These are phyloP conservation scores for Neopelma chrysocephalum DNA, from an alignment of 2,797 vertebrate genomes.

Conservation along the genomic window DNA sequence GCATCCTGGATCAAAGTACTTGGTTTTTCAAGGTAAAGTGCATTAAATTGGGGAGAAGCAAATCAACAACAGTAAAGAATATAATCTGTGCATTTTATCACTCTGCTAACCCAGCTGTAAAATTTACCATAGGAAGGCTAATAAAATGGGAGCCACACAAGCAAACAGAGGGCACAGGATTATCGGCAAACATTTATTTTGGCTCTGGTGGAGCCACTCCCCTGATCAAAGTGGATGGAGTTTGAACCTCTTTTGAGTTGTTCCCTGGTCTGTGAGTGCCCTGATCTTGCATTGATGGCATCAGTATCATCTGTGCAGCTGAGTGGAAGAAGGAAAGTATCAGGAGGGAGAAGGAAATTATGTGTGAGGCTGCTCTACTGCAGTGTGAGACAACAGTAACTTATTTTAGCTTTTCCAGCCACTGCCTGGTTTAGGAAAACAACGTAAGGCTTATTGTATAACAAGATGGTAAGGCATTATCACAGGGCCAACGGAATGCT, in stretches of 20 bases:
- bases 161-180: neutral
- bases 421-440: slow-evolving; percentile 6
- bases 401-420: slow-evolving; percentile 30
- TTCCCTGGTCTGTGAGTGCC: neutral
- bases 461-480: slow-evolving; percentile 20
- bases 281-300: neutral
- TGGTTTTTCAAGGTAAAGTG: neutral
- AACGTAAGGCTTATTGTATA: slow-evolving; percentile 45
- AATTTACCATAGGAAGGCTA: slow-evolving; percentile 39
- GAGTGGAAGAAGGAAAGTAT: neutral
- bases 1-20: neutral
- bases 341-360: neutral
- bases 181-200: slow-evolving; percentile 64
- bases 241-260: slow-evolving; percentile 43
- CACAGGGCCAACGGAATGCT: neutral
- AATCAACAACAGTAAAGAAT: neutral
- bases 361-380: neutral
- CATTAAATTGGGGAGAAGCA: neutral
- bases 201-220: slow-evolving; percentile 26
- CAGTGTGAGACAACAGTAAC: neutral
- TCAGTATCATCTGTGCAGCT: neutral
- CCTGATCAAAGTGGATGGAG: slow-evolving; percentile 28
- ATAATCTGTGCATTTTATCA: slow-evolving; percentile 41
- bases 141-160: slow-evolving; percentile 34
- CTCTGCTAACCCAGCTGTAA: slow-evolving; percentile 45